Evolutionary conservation across 2,113 vertebrate species (phyloP).

Genomic region (Steatornis caripensis): DNA sequence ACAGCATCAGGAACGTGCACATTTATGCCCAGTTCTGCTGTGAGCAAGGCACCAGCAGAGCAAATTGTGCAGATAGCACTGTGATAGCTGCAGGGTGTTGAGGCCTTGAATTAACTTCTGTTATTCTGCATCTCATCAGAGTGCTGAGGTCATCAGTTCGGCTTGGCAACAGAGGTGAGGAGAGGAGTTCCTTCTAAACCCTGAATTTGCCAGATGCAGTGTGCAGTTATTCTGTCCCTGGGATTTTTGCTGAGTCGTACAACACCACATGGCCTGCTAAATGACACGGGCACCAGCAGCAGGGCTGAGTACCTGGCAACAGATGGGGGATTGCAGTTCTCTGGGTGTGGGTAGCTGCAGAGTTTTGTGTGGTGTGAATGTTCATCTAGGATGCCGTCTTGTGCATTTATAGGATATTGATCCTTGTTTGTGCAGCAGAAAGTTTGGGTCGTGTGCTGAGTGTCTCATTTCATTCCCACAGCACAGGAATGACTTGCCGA

Average conservation of each 20-base stretch:
- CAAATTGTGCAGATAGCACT: neutral
- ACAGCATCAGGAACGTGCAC: neutral
- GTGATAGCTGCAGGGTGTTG: fast-evolving
- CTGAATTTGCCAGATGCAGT: neutral
- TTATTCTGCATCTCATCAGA: neutral
- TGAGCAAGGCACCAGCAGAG: neutral
- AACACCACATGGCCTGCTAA: neutral
- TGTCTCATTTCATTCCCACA: neutral
- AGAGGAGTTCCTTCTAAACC: neutral
- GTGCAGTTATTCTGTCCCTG: neutral
- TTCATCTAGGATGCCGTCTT: neutral
- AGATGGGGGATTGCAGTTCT: neutral
- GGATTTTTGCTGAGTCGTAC: neutral
- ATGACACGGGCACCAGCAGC: neutral
- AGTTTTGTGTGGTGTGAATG: neutral
- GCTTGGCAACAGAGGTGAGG: neutral
- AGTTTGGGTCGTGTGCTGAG: neutral
- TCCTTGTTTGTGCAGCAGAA: neutral
- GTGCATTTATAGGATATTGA: neutral
- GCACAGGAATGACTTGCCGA: neutral
- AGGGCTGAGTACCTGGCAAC: neutral
- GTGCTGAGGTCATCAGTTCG: neutral
- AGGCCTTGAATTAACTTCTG: neutral
- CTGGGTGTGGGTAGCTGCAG: neutral
- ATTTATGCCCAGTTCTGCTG: neutral